Conservation (phyloP, 2,113 vertebrate species). For the Ailurus styani region DNA sequence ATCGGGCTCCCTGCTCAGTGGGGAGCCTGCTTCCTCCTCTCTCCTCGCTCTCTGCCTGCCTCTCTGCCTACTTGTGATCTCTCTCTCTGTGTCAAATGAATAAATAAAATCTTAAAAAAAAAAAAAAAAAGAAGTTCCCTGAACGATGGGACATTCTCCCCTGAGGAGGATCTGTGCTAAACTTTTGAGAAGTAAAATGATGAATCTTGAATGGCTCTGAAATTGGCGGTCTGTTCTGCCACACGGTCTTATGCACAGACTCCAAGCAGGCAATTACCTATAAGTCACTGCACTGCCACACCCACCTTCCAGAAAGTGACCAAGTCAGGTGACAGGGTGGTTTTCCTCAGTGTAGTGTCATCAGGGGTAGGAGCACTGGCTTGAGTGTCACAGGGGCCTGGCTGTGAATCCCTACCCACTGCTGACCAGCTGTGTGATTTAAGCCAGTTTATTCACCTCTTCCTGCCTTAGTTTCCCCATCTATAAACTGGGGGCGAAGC, state of each 20-base stretch:
- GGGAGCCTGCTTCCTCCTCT: too few relatives aligned
- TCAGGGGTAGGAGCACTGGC: rapidly evolving
- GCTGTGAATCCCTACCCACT: neutral
- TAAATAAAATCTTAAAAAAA: too few relatives aligned
- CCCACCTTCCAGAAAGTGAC: neutral
- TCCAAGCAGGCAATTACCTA: neutral
- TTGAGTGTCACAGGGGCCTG: neutral
- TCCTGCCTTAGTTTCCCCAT: neutral
- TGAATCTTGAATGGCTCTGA: neutral
- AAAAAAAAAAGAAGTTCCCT: neutral
- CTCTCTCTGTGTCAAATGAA: too few relatives aligned
- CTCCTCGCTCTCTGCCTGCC: too few relatives aligned
- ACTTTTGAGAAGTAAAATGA: neutral
- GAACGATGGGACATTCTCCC: neutral
- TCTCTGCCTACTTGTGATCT: too few relatives aligned
- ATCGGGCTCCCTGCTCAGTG: too few relatives aligned
- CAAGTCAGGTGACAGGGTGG: too few relatives aligned
- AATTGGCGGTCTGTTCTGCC: rapidly evolving
- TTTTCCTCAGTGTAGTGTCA: neutral
- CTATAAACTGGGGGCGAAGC: neutral
- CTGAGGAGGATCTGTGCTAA: neutral
- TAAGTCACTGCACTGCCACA: too few relatives aligned
- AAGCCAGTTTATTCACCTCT: neutral
- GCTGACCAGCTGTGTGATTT: neutral
- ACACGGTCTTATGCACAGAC: rapidly evolving